These are phyloP conservation scores for Elysia chlorotica DNA, from an alignment of 1,140 invertebrate species.

Conservation along the genomic window DNA sequence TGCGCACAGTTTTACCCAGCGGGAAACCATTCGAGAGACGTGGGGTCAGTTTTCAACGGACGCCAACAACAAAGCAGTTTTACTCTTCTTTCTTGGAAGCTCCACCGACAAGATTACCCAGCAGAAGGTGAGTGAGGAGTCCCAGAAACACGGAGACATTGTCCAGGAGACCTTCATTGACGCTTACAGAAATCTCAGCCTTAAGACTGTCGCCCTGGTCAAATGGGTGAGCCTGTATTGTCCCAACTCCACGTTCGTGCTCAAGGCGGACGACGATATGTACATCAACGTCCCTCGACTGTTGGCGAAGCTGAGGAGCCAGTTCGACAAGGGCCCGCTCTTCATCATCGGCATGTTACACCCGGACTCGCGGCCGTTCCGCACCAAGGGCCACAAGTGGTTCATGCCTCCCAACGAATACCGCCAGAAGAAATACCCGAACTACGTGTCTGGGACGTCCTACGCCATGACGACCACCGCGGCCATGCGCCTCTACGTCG, in stretches of 20 bases:
- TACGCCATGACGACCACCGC: constrained; percentile 54
- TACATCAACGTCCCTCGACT: constrained; percentile 39
- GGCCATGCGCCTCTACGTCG: constrained; percentile 43
- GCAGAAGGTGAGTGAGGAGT: constrained; percentile 63
- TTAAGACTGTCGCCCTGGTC: constrained; percentile 82
- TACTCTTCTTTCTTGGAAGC: constrained; percentile 73
- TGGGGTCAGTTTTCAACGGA: constrained; percentile 42
- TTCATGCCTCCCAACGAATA: constrained; percentile 53
- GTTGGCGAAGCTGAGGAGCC: constrained; percentile 12
- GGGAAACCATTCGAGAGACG: constrained; percentile 46
- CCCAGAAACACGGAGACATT: constrained; percentile 70
- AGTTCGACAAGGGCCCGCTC: background rate
- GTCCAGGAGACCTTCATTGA: constrained; percentile 82
- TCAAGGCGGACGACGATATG: constrained; percentile 64
- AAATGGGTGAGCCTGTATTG: constrained; percentile 77
- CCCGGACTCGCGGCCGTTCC: constrained; percentile 30
- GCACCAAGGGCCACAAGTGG: constrained; percentile 61
- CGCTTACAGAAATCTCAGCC: constrained; percentile 82
- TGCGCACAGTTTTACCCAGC: constrained; percentile 28
- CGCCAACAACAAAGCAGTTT: constrained; percentile 15
- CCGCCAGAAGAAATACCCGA: constrained; percentile 46
- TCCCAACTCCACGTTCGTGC: constrained; percentile 64
- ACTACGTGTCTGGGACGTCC: constrained; percentile 56
- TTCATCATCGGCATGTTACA: constrained; percentile 36
- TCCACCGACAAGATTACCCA: constrained; percentile 63